These are phyloP conservation scores for Drosophila phalerata DNA, from an alignment of 2,888 invertebrate species.

Conservation along the genomic window DNA sequence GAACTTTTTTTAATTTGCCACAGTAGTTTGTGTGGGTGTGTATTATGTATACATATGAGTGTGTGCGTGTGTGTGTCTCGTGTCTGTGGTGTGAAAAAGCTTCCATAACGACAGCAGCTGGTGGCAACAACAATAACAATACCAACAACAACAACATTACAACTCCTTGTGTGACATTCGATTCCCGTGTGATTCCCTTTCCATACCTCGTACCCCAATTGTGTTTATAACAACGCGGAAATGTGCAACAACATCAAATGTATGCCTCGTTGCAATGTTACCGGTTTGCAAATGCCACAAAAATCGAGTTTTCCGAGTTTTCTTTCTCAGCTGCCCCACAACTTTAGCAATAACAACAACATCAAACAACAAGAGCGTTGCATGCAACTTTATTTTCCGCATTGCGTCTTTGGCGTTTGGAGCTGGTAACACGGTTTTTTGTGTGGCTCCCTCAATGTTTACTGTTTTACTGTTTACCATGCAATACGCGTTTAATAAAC, in stretches of 20 bases:
- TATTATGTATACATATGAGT: slow-evolving; percentile 46
- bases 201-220: slow-evolving; percentile 29
- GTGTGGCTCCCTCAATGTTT: slow-evolving; percentile 20
- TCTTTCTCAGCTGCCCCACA: slow-evolving; percentile 56
- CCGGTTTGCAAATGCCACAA: slow-evolving; percentile 77
- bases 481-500: slow-evolving; percentile 71
- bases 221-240: slow-evolving; percentile 70
- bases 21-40: slow-evolving; percentile 38
- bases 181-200: slow-evolving; percentile 30
- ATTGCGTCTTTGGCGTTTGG: slow-evolving; percentile 63
- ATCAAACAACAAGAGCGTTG: slow-evolving; percentile 30
- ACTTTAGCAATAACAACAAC: slow-evolving; percentile 33
- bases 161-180: slow-evolving; percentile 30
- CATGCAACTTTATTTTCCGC: slow-evolving; percentile 71
- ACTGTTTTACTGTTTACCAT: slow-evolving; percentile 31
- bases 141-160: slow-evolving; percentile 11
- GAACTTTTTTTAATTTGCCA: slow-evolving; percentile 58
- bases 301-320: slow-evolving; percentile 59
- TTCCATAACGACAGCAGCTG: slow-evolving; percentile 46
- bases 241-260: slow-evolving; percentile 49
- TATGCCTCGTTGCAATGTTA: slow-evolving; percentile 58
- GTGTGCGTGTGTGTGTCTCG: slow-evolving; percentile 19
- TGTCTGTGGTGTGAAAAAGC: slow-evolving; percentile 32
- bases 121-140: slow-evolving; percentile 24
- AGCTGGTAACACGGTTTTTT: slow-evolving; percentile 70